Evolutionary conservation across 2,888 invertebrate genomes (phyloP), one percentile per base, ranked within the genome.

Genomic region (Apodemia hepburni): DNA sequence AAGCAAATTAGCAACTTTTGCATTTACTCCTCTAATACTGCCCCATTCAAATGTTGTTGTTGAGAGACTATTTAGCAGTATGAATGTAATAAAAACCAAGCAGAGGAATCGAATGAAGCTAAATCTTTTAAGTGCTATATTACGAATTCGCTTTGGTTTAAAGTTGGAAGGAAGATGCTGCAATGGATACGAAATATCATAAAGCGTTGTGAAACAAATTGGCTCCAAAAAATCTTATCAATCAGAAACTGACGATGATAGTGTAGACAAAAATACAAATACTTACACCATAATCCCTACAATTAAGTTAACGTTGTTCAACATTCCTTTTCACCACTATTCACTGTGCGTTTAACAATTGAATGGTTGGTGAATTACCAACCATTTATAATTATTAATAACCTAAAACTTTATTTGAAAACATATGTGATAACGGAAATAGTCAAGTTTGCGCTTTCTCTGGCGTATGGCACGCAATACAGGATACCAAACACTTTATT

Each of bases 1-100:
- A n/a, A n/a, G n/a, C n/a, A n/a, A 42, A 42, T 42, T 42, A 5
- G 42, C n/a, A 0, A n/a, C 42, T 42, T 42, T 42, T 42, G 42
- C 42, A 5, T 4, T 42, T 5, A 42, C 42, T 42, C 42, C n/a
- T n/a, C 6, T 42, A 42, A 42, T 42, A n/a, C 5, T 42, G 42
- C 15, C 42, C 4, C 42, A 42, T 42, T 42, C 42, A 3, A 42
- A 42, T n/a, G 17, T 17, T 17, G 45, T 17, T 45, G 45, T 45
- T 1, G 17, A 45, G 2, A 45, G n/a, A 45, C 45, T 45, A 1
- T 45, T 45, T 29, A 18, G 60, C 29, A 47, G 49, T 47, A 47
- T 47, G 60, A 60, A 60, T 60, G 15, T 60, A 60, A 60, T 51
- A 51, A 51, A 60, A 60, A 60, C 33, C 22, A 60, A 60, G 49